Evolutionary conservation across 2,113 vertebrate genomes (phyloP), one percentile per base, ranked within the genome.

Genomic region (Equus quagga): DNA sequence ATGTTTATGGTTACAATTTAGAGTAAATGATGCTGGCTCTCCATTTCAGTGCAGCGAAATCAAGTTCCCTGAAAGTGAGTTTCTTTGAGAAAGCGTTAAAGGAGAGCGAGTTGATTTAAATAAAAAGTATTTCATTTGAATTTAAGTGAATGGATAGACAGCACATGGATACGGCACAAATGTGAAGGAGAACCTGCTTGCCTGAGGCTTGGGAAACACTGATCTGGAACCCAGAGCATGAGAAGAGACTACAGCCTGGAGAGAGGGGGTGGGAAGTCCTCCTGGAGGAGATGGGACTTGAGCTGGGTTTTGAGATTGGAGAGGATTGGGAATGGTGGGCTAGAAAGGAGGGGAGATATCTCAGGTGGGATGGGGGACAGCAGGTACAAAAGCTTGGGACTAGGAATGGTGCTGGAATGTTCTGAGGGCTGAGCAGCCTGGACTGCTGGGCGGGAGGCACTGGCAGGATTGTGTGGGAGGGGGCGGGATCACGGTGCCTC

Each of bases 391-490:
- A 46, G 26, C 56, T 44, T 11, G 19, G 49, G 4, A 2, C 5
- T 9, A 13, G n/a, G 17, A 69, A 23, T 3, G 31, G 18, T 31
- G 36, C 62, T 15, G 24, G 72, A 4, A 2, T 0, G 54, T 31
- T 10, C 81, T 12, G 72, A 18, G 65, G 26, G 8, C 67, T 0
- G 12, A 12, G 33, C 44, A 31, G 19, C 28, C 28, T 0, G 6
- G 2, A 4, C 15, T 10, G 13, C 49, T 24, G 80, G 26, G 2
- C 0, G 36, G 13, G 58, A 49, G 17, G 24, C 18, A 6, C 9
- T 0, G 0, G 28, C 7, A 14, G 31, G 85, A 21, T 0, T 3
- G 15, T 13, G 12, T 7, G 54, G 62, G n/a, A 14, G 56, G 23
- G 76, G 44, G 56, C 15, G 70, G 26, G 64, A 9, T 26, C 19